A percentile compares a stretch with the other conserved stretches of the same genome.
Conservation (phyloP, 2,888 invertebrate genomes). For the Acleris holmiana region DNA sequence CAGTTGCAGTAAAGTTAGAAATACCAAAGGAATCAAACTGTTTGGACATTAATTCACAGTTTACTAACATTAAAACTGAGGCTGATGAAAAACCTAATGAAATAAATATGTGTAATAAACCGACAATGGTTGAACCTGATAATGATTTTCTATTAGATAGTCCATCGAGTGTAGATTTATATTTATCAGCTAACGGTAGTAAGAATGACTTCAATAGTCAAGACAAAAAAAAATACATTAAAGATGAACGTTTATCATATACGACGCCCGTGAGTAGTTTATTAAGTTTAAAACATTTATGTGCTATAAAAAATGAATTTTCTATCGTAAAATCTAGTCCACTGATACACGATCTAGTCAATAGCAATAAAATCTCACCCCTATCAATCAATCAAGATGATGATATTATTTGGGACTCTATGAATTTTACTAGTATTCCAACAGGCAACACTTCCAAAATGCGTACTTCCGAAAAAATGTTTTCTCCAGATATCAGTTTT, state of each 20-base stretch:
- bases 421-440: constrained; percentile 64
- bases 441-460: constrained; percentile 63
- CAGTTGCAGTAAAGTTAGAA: not conserved
- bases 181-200: constrained; percentile 8
- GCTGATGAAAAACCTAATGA: not conserved
- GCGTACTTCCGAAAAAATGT: constrained; percentile 53
- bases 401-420: constrained; percentile 70
- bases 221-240: not conserved
- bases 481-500: constrained; percentile 71
- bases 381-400: constrained; percentile 49
- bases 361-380: constrained; percentile 18
- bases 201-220: not conserved
- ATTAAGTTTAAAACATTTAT: not conserved
- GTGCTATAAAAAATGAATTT: constrained; percentile 12
- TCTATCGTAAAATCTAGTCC: constrained; percentile 24
- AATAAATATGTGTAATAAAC: constrained; percentile 8
- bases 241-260: constrained; percentile 1
- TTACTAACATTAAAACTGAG: constrained; percentile 1
- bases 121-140: constrained; percentile 5
- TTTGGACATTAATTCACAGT: not conserved
- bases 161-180: constrained; percentile 21
- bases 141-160: constrained; percentile 28
- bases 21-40: not conserved
- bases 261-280: not conserved
- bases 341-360: constrained; percentile 32